Evolutionary conservation across 2,797 vertebrate species (phyloP).

Genomic region (Melanogrammus aeglefinus): DNA sequence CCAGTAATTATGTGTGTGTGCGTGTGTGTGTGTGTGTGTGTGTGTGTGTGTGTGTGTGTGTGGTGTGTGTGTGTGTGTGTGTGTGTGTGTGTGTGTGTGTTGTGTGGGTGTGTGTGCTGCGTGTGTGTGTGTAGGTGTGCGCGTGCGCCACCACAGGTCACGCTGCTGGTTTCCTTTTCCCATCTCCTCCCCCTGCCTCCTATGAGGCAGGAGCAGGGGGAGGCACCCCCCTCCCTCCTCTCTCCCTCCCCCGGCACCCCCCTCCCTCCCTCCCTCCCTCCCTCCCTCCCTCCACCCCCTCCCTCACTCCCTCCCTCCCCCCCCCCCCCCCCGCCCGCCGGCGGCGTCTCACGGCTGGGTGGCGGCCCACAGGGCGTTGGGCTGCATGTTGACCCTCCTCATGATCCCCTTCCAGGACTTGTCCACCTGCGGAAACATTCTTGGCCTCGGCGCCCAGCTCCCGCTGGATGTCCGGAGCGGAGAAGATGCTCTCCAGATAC

Average conservation of each 20-base stretch:
- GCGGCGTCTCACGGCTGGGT: conserved; percentile 76
- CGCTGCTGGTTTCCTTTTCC: too few relatives aligned
- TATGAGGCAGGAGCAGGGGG: too few relatives aligned
- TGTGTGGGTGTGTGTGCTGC: too few relatives aligned
- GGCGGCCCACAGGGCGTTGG: conserved; percentile 76
- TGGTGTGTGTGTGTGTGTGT: not conserved
- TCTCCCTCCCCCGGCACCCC: too few relatives aligned
- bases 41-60: not conserved
- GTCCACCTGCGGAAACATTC: conserved; percentile 84
- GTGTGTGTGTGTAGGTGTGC: too few relatives aligned
- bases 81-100: not conserved
- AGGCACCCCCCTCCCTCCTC: too few relatives aligned
- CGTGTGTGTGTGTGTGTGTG: not conserved
- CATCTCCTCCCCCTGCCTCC: too few relatives aligned
- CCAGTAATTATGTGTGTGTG: not conserved
- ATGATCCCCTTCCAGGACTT: conserved; percentile 86
- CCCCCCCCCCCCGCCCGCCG: conserved; percentile 12
- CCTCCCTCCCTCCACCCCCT: too few relatives aligned
- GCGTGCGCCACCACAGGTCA: too few relatives aligned
- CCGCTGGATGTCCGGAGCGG: conserved; percentile 80
- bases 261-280: too few relatives aligned
- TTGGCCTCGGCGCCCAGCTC: conserved; percentile 81
- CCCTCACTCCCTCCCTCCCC: too few relatives aligned
- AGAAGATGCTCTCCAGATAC: conserved; percentile 84
- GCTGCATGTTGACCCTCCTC: conserved; percentile 76